Percentiles rank a stretch among this genome's conserved stretches.
Conservation (phyloP, 2,797 vertebrate species). For the Rhadinocentrus ornatus region DNA sequence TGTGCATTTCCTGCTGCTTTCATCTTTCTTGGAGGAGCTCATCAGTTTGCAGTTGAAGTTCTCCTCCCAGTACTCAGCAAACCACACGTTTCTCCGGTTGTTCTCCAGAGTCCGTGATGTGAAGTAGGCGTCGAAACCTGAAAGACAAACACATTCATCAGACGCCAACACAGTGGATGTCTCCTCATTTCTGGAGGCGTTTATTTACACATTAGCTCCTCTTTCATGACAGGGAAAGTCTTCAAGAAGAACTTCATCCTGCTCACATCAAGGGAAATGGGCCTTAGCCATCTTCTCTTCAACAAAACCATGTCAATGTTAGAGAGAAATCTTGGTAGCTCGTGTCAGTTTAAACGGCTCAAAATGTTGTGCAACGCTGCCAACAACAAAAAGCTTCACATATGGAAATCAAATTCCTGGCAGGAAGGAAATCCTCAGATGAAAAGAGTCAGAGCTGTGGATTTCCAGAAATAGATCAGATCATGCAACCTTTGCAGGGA, state of each 20-base stretch:
- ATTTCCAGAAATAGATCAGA: slow-evolving; percentile 35
- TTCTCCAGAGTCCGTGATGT: slow-evolving; percentile 93
- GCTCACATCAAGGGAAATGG: background rate
- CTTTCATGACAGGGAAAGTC: slow-evolving; percentile 3
- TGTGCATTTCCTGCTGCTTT: slow-evolving; percentile 93
- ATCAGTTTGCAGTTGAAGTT: slow-evolving; percentile 98
- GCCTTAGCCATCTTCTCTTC: background rate
- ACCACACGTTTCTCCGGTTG: slow-evolving; percentile 97
- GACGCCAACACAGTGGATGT: background rate
- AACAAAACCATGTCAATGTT: background rate
- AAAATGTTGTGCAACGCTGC: slow-evolving; percentile 6
- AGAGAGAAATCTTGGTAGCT: no score
- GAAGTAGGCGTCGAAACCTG: slow-evolving; percentile 94
- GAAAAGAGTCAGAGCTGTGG: slow-evolving; percentile 15
- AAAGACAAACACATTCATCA: slow-evolving; percentile 27
- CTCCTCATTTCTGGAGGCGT: background rate
- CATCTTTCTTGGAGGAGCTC: slow-evolving; percentile 93
- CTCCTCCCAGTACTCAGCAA: slow-evolving; percentile 97
- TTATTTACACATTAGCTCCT: slow-evolving; percentile 1
- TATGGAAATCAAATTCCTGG: slow-evolving; percentile 30
- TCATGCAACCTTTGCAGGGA: slow-evolving; percentile 27
- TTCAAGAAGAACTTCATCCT: background rate
- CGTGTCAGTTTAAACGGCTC: slow-evolving; percentile 6
- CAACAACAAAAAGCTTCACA: slow-evolving; percentile 3
- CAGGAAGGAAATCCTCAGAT: slow-evolving; percentile 11